Evolutionary conservation across 2,113 vertebrate genomes (phyloP), one percentile per base, ranked within the genome.

Genomic region (Eudyptes chrysolophus): DNA sequence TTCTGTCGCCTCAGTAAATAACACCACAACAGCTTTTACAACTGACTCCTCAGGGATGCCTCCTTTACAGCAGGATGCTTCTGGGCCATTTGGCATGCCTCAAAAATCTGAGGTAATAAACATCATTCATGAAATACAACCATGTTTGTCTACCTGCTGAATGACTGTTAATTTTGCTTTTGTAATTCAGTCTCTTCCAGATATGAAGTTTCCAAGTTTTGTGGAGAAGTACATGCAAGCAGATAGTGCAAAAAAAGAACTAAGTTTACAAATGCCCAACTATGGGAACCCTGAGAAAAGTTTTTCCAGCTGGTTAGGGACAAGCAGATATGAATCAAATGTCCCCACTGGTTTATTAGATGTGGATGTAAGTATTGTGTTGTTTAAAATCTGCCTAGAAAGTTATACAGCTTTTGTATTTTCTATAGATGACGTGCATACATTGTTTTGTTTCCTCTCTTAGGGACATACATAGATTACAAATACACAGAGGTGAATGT

Each of bases 201-300:
- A 98, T 78, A 80, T 98, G 70, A 98, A 98, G 92, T 97, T 98
- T 84, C 98, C 98, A 65, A 98, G 98, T 96, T 98, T 97, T 94
- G 97, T 98, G 97, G 99, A 99, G 93, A 99, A 99, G 81, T 97
- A 97, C 74, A 80, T 98, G 27, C 98, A 97, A 97, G 97, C 96
- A 76, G 98, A 98, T 71, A 98, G 97, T 94, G 81, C 83, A 38
- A 96, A 97, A 46, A 83, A 96, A 2, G 95, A 98, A 24, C 61
- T 92, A 40, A 94, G 66, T 86, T 97, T 98, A 27, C 92, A 64
- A 87, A 95, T 97, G 46, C 79, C 88, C 7, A 97, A 22, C 75
- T 92, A 81, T n/a, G 95, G 97, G 77, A 97, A 94, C 40, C 88
- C 44, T 51, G 97, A 97, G 68, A 97, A 98, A 36, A 96, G 88